Percentiles rank a stretch among this genome's conserved stretches.
phyloP scores from a whole-genome alignment of 2,797 vertebrate genomes.

The Karalla daura region DNA sequence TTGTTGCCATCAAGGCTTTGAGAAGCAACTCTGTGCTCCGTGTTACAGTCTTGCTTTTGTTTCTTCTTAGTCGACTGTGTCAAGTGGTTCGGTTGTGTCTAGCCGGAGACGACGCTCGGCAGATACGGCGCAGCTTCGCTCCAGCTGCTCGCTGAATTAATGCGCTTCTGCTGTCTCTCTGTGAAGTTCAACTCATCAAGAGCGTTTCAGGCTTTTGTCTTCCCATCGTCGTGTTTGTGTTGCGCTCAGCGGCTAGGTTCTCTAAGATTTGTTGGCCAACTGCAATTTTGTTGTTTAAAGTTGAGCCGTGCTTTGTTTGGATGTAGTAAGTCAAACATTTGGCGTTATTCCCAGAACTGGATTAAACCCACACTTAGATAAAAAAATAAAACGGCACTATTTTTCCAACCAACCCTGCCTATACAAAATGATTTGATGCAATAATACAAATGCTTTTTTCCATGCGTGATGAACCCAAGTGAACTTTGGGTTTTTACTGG shows the following conservation, averaged over 20 bases:
- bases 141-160: slow-evolving; percentile 45
- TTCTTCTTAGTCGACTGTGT: slow-evolving; percentile 28
- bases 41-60: slow-evolving; percentile 30
- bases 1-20: slow-evolving; percentile 40
- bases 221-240: slow-evolving; percentile 34
- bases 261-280: slow-evolving; percentile 41
- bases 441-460: slow-evolving; percentile 34
- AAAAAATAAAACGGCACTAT: slow-evolving; percentile 26
- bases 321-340: slow-evolving; percentile 58
- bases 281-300: slow-evolving; percentile 40
- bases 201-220: slow-evolving; percentile 36
- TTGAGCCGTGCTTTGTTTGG: slow-evolving; percentile 52
- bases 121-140: slow-evolving; percentile 19
- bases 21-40: slow-evolving; percentile 12
- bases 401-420: slow-evolving; percentile 35
- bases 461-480: slow-evolving; percentile 18
- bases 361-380: slow-evolving; percentile 49
- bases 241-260: slow-evolving; percentile 31
- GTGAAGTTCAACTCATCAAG: slow-evolving; percentile 36
- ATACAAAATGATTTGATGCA: slow-evolving; percentile 10
- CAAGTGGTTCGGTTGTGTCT: slow-evolving; percentile 18
- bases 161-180: slow-evolving; percentile 13
- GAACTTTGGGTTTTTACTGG: slow-evolving; percentile 5
- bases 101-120: slow-evolving; percentile 18
- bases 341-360: slow-evolving; percentile 59